A percentile compares a stretch with the other conserved stretches of the same genome.
Evolutionary conservation across 2,888 invertebrate genomes (phyloP).

Genomic region (Pseudoips prasinana): DNA sequence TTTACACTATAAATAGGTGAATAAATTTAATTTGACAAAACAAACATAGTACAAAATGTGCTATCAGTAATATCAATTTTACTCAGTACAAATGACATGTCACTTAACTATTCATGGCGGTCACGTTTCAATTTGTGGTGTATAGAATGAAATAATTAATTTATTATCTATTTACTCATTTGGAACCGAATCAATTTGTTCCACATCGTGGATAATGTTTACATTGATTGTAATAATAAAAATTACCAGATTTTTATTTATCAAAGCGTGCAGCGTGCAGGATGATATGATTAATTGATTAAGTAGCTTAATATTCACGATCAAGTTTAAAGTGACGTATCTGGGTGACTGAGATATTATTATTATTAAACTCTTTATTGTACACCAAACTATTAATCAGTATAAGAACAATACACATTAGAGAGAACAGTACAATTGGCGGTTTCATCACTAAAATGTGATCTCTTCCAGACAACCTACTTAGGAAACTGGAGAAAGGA

Average conservation of each 20-base stretch:
- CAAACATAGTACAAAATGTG: conserved; percentile 22
- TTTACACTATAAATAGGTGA: conserved; percentile 20
- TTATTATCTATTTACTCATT: conserved; percentile 40
- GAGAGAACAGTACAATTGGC: too few species aligned
- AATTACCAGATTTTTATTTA: too few species aligned
- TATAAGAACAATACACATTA: too few species aligned
- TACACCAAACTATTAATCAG: too few species aligned
- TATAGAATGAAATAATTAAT: conserved; percentile 46
- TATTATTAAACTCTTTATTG: too few species aligned
- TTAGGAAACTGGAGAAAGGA: too few species aligned
- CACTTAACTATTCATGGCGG: conserved; percentile 48
- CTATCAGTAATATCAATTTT: conserved; percentile 37
- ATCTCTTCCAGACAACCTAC: too few species aligned
- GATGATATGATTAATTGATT: too few species aligned
- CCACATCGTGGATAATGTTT: conserved; percentile 2
- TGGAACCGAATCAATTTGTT: conserved; percentile 24
- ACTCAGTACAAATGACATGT: conserved; percentile 47
- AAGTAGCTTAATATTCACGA: too few species aligned
- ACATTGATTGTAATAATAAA: neutral
- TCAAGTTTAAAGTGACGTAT: too few species aligned
- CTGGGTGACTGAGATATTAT: neutral
- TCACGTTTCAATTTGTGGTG: conserved; percentile 51
- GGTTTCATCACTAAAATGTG: too few species aligned
- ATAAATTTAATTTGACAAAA: conserved; percentile 32
- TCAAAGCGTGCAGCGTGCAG: too few species aligned